Percentiles rank a stretch among this genome's conserved stretches.
Evolutionary conservation across 2,113 vertebrate species (phyloP).

Genomic region (Hemichromis elongatus): DNA sequence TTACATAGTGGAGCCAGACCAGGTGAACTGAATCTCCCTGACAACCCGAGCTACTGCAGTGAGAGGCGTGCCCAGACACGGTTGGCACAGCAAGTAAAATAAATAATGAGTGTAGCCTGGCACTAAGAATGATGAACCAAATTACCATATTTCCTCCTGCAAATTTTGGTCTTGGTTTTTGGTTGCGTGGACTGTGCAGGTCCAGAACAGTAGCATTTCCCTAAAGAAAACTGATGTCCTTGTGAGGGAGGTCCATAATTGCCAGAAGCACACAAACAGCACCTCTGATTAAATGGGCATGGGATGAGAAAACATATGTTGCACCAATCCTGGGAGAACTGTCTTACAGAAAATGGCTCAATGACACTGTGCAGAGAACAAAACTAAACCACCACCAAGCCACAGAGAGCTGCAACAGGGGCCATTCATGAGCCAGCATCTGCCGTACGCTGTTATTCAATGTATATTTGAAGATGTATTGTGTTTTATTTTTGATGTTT

Average conservation of each 20-base stretch:
- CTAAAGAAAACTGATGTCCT: constrained; percentile 16
- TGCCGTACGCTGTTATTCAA: neutral
- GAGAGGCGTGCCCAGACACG: neutral
- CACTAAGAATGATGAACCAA: neutral
- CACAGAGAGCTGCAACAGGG: neutral
- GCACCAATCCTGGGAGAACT: constrained; percentile 18
- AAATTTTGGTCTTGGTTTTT: neutral
- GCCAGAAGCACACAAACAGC: constrained; percentile 37
- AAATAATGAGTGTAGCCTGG: neutral
- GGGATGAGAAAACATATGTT: constrained; percentile 36
- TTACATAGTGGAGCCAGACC: neutral
- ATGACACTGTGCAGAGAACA: constrained; percentile 16
- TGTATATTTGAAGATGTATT: neutral
- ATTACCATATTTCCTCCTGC: neutral
- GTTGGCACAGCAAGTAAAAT: neutral
- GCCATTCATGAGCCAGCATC: neutral
- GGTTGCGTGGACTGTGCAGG: neutral
- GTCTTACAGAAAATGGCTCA: constrained; percentile 19
- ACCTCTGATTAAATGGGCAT: constrained; percentile 37
- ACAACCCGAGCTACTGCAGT: neutral
- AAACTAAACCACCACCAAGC: neutral
- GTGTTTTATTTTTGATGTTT: neutral
- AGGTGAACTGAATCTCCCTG: neutral
- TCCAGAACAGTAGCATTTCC: neutral
- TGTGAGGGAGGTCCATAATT: constrained; percentile 5